Conservation (phyloP, 23 tunicate genomes). For the Trididemnum nubilum region DNA sequence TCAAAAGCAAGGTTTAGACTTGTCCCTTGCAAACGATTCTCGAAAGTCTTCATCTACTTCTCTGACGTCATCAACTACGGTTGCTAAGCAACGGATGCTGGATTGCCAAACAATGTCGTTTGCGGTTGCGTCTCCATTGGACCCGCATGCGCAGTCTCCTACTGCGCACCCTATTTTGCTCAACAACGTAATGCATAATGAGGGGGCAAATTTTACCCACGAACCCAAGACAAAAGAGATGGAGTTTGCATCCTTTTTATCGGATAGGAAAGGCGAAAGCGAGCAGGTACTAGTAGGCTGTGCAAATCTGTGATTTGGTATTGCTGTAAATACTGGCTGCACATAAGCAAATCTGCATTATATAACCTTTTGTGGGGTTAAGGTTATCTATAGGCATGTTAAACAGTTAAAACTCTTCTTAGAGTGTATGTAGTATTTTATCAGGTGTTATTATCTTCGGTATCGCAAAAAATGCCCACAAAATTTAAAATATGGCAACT, state of each 20-base stretch:
- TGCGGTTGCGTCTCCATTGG: conserved; percentile 50
- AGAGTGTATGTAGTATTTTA: too few relatives aligned
- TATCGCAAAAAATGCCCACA: too few relatives aligned
- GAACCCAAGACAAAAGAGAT: background rate
- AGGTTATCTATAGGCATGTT: too few relatives aligned
- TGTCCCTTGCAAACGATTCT: background rate
- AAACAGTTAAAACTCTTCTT: too few relatives aligned
- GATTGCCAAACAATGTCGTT: conserved; percentile 37
- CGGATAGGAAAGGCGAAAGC: conserved; percentile 15
- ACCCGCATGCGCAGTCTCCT: conserved; percentile 31
- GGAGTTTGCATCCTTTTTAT: background rate
- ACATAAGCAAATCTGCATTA: too few relatives aligned
- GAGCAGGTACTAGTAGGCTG: conserved; percentile 7
- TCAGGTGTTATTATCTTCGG: too few relatives aligned
- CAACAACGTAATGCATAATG: conserved; percentile 16
- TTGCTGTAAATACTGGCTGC: too few relatives aligned
- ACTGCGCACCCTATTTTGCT: conserved; percentile 20
- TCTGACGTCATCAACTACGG: background rate
- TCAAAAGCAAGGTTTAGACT: too few relatives aligned
- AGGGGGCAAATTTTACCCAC: background rate
- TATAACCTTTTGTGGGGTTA: too few relatives aligned
- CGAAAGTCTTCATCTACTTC: background rate
- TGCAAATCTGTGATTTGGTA: too few relatives aligned
- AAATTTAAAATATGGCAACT: too few relatives aligned
- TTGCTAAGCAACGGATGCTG: conserved; percentile 20